Evolutionary conservation across 1,140 invertebrate species (phyloP).

Genomic region (Listronotus oregonensis): DNA sequence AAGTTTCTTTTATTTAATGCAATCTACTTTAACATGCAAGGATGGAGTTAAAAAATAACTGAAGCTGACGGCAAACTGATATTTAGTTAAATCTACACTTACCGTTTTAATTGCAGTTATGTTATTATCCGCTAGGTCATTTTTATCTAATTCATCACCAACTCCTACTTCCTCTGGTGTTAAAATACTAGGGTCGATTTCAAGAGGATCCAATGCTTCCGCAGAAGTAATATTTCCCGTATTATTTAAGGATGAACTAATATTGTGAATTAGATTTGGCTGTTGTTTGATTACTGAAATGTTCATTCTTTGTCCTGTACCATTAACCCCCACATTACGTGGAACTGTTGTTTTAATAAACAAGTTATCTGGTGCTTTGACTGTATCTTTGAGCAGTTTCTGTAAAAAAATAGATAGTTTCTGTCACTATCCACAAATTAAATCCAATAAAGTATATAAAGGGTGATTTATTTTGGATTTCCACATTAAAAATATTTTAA

Average conservation of each 20-base stretch:
- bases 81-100: slow-evolving; percentile 24
- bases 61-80: too few species aligned
- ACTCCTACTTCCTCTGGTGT: slow-evolving; percentile 16
- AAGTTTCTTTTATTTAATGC: too few species aligned
- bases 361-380: too few species aligned
- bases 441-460: too few species aligned
- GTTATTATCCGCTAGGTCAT: slow-evolving; percentile 57
- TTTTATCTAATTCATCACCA: slow-evolving; percentile 52
- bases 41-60: too few species aligned
- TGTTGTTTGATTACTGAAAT: slow-evolving; percentile 30
- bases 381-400: too few species aligned
- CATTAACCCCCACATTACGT: slow-evolving; percentile 50
- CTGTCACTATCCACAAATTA: too few species aligned
- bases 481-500: too few species aligned
- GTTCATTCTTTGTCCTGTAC: slow-evolving; percentile 43
- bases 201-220: slow-evolving; percentile 30
- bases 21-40: too few species aligned
- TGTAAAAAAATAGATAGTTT: too few species aligned
- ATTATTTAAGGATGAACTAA: slow-evolving; percentile 34
- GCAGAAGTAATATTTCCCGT: slow-evolving; percentile 23
- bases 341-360: too few species aligned
- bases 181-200: slow-evolving; percentile 29
- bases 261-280: slow-evolving; percentile 2
- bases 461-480: too few species aligned
- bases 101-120: slow-evolving; percentile 56